phyloP scores from a whole-genome alignment of 2,113 vertebrate genomes.

The Plecotus auritus region DNA sequence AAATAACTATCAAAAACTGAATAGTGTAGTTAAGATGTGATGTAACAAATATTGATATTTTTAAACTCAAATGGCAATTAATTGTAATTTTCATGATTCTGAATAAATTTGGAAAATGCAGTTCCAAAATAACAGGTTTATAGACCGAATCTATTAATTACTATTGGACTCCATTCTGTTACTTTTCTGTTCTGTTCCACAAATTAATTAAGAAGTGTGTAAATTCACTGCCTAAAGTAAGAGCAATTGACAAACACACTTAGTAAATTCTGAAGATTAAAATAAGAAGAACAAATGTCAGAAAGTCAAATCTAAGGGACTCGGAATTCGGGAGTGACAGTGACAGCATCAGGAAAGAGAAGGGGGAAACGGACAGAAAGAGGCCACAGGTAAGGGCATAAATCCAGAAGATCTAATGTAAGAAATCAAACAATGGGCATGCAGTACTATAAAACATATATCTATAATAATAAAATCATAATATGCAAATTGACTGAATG shows the following conservation, averaged over 20 bases:
- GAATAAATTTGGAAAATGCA: background rate
- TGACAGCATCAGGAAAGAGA: background rate
- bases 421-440: background rate
- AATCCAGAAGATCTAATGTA: background rate
- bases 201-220: background rate
- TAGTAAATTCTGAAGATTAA: background rate
- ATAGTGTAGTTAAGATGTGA: background rate
- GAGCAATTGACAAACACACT: background rate
- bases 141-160: background rate
- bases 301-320: background rate
- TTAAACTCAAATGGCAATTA: background rate
- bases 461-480: no score
- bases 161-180: background rate
- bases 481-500: no score
- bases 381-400: fast-evolving
- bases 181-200: background rate
- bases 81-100: background rate
- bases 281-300: background rate
- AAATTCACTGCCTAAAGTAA: background rate
- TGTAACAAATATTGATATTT: background rate
- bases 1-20: background rate
- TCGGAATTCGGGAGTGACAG: background rate
- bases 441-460: background rate
- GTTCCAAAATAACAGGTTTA: background rate
- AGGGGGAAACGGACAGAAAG: background rate